A percentile compares a stretch with the other conserved stretches of the same genome.
Evolutionary conservation across 92 coral and sea anemone species (phyloP).

Genomic region (Pocillopora meandrina): DNA sequence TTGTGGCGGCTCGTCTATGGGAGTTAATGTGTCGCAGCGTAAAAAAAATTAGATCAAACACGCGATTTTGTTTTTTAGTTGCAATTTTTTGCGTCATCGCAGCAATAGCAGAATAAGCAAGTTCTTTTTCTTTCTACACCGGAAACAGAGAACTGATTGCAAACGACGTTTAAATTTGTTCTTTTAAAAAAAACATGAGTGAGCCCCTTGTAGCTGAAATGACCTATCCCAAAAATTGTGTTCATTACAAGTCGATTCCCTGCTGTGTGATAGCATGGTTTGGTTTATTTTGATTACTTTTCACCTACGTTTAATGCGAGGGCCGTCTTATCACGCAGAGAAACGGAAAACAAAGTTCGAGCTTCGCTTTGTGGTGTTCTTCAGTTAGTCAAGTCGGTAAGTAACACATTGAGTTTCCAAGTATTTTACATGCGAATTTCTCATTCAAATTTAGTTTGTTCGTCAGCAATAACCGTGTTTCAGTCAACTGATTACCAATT

Average conservation of each 20-base stretch:
- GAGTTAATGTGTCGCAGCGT: too few relatives aligned
- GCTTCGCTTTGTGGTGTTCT: neutral
- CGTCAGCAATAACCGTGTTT: too few relatives aligned
- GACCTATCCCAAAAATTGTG: constrained; percentile 19
- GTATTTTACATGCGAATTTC: too few relatives aligned
- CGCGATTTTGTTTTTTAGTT: too few relatives aligned
- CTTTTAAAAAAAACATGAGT: constrained; percentile 1
- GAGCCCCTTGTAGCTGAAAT: constrained; percentile 17
- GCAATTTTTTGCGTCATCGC: neutral
- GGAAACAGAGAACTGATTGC: constrained; percentile 31
- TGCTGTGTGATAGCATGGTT: constrained; percentile 16
- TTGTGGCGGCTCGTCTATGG: too few relatives aligned
- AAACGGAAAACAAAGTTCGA: neutral
- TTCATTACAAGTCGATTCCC: constrained; percentile 9
- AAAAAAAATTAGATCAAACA: too few relatives aligned
- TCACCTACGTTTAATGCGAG: neutral
- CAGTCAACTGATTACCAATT: too few relatives aligned
- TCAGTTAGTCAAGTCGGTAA: neutral
- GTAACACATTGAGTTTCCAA: neutral
- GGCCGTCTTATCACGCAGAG: constrained; percentile 5
- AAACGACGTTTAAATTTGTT: neutral
- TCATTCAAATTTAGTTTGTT: too few relatives aligned
- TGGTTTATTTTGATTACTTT: neutral
- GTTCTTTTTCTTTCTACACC: constrained; percentile 21
- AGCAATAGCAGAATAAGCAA: neutral